These are phyloP conservation scores for Syngnathus typhle DNA, from an alignment of 2,113 vertebrate genomes.

Conservation along the genomic window DNA sequence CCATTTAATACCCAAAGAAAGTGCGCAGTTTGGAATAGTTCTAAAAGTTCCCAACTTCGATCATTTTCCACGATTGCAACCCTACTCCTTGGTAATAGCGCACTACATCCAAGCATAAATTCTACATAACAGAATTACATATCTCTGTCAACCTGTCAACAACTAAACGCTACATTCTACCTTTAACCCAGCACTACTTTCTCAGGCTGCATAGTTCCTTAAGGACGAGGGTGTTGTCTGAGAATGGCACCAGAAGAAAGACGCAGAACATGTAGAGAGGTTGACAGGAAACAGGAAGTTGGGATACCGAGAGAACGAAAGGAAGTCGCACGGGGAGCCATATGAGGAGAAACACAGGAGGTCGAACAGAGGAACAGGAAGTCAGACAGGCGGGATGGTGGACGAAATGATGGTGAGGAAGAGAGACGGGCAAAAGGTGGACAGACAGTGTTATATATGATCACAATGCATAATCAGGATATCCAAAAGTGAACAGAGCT, in stretches of 20 bases:
- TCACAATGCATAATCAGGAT: constrained; percentile 57
- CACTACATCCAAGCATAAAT: not conserved
- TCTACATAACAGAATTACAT: not conserved
- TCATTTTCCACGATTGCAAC: not conserved
- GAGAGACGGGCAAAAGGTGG: not conserved
- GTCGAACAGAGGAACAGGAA: constrained; percentile 14
- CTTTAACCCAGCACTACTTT: constrained; percentile 11
- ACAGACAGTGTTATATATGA: constrained; percentile 37
- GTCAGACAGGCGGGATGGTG: not conserved
- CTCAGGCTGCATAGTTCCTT: constrained; percentile 38
- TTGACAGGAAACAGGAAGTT: constrained; percentile 5
- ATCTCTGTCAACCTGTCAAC: not conserved
- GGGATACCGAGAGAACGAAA: not conserved
- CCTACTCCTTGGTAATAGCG: too few species aligned
- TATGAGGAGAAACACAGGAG: constrained; percentile 19
- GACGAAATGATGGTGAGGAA: not conserved
- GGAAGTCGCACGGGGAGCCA: not conserved
- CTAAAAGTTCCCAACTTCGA: not conserved
- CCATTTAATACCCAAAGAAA: not conserved
- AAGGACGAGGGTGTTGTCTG: constrained; percentile 63
- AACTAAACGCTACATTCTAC: not conserved
- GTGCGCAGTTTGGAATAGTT: not conserved
- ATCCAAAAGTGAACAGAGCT: constrained; percentile 40
- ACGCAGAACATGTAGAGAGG: constrained; percentile 1
- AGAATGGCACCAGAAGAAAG: constrained; percentile 58